Evolutionary conservation across 2,888 invertebrate genomes (phyloP), one percentile per base, ranked within the genome.

Genomic region (Acholoe squamosa): DNA sequence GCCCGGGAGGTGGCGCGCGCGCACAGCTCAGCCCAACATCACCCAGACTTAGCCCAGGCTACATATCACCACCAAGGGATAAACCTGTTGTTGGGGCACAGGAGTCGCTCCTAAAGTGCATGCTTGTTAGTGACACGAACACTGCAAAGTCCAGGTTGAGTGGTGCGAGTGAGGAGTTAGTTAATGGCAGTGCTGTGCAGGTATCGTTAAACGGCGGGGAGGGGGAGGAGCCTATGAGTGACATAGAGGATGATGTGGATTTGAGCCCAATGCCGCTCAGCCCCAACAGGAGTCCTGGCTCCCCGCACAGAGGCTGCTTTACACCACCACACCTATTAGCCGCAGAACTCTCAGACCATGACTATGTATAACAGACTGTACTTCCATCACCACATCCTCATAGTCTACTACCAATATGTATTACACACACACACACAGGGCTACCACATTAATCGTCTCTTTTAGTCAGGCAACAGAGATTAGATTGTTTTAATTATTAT

Each of bases 311-410:
- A 5, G 71, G 14, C 14, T 71, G 28, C 31, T 71, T 71, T 16
- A 28, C 71, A 28, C 71, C 71, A 1, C 28, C 71, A 0, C 71
- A 71, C 28, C 71, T 71, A 0, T 28, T 71, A 0, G 71, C 71
- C 28, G 71, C 71, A 14, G 71, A 71, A 16, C 71, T 71, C 71
- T 71, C 71, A 3, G 71, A 71, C 28, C 71, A 71, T 16, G 71
- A 71, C 28, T 71, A 71, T 16, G 19, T 71, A 25, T 71, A 71
- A 43, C 43, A 43, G 5, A 43, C n/a, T n/a, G n/a, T n/a, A 43
- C 43, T 43, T n/a, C n/a, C n/a, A n/a, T n/a, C n/a, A n/a, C n/a
- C 43, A 43, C 43, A 43, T 43, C 43, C 43, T 43, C 43, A 43
- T 43, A 43, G 43, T 43, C 43, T 10, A 43, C 43, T 43, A 43